These are phyloP conservation scores for Indri indri DNA, from an alignment of 2,113 vertebrate species.

Conservation along the genomic window DNA sequence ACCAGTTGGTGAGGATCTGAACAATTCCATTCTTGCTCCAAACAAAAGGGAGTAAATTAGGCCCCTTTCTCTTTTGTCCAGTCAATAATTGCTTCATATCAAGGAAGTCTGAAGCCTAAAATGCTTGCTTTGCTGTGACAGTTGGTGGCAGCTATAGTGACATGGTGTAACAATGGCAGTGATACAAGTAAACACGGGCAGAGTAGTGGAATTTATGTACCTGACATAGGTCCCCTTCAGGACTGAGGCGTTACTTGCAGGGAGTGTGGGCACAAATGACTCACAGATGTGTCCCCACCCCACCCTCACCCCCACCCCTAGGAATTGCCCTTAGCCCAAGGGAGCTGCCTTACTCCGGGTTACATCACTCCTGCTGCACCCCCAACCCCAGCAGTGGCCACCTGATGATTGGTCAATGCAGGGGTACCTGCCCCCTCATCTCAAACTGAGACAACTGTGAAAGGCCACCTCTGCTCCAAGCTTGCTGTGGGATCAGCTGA, in stretches of 20 bases:
- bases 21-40: background rate
- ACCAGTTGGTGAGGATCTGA: background rate
- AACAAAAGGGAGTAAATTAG: background rate
- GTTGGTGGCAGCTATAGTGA: background rate
- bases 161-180: background rate
- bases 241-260: accelerated
- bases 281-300: background rate
- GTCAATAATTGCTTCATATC: background rate
- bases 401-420: background rate
- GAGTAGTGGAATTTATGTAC: accelerated
- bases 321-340: background rate
- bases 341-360: background rate
- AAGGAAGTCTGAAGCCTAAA: background rate
- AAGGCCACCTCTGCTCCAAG: background rate
- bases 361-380: background rate
- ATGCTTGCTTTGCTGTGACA: background rate
- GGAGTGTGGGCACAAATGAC: too few relatives aligned
- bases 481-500: background rate
- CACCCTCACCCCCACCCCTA: background rate
- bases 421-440: background rate
- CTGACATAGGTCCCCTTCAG: background rate
- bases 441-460: background rate
- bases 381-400: too few relatives aligned
- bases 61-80: background rate
- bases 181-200: background rate